phyloP scores from a whole-genome alignment of 2,797 vertebrate species.

The Scarus forsteni region DNA sequence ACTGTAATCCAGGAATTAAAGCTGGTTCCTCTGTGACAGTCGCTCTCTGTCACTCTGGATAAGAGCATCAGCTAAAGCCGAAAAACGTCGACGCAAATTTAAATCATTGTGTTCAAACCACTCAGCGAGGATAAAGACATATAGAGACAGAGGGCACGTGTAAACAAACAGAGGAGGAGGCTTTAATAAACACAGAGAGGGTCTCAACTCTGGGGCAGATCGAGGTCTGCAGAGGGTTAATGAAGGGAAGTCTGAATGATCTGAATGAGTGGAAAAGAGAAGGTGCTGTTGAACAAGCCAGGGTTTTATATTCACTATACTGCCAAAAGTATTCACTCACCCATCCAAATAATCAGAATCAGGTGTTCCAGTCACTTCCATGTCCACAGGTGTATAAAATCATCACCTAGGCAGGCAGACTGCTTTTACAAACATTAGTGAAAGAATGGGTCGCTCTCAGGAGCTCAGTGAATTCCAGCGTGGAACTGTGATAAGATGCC shows the following conservation, averaged over 20 bases:
- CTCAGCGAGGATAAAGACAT: constrained; percentile 11
- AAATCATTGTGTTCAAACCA: constrained; percentile 31
- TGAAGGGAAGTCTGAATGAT: neutral
- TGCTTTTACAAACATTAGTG: too few species aligned
- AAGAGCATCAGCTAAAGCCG: constrained; percentile 49
- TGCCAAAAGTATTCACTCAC: too few species aligned
- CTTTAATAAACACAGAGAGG: neutral
- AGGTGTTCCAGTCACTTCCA: too few species aligned
- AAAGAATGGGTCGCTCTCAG: too few species aligned
- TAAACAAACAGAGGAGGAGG: neutral
- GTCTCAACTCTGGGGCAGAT: neutral
- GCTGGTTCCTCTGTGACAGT: constrained; percentile 21
- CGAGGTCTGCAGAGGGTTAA: neutral
- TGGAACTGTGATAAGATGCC: too few species aligned
- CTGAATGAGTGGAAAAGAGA: too few species aligned
- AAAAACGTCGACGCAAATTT: constrained; percentile 36
- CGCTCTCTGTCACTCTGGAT: constrained; percentile 45
- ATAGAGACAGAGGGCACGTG: neutral
- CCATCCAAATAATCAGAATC: too few species aligned
- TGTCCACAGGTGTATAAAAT: too few species aligned
- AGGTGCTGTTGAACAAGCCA: too few species aligned
- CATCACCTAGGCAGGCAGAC: too few species aligned
- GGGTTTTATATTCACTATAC: too few species aligned
- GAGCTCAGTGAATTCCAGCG: too few species aligned
- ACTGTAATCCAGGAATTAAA: constrained; percentile 64